Conservation (phyloP, 1,140 invertebrate genomes). For the Thrips palmi region DNA sequence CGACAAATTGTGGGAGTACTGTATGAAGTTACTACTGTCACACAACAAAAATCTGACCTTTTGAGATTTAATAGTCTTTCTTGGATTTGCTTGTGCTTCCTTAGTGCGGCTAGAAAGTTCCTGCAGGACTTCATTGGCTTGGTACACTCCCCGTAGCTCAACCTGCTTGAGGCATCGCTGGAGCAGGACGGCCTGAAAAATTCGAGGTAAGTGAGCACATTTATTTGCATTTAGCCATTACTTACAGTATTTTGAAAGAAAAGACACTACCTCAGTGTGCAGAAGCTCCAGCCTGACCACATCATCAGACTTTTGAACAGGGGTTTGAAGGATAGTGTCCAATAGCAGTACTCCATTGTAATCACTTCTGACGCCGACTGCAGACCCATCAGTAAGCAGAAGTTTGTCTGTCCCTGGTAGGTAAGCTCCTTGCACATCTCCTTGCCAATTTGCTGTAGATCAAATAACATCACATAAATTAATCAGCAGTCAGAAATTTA, state of each 20-base stretch:
- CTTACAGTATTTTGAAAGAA: slow-evolving; percentile 3
- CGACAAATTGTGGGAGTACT: slow-evolving; percentile 8
- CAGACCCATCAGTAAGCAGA: slow-evolving; percentile 59
- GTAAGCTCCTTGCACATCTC: slow-evolving; percentile 45
- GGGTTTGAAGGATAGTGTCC: slow-evolving; percentile 70
- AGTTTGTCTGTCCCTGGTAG: slow-evolving; percentile 60
- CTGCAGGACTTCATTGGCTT: slow-evolving; percentile 52
- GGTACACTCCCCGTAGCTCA: slow-evolving; percentile 52
- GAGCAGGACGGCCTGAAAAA: slow-evolving; percentile 51
- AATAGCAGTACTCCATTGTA: slow-evolving; percentile 77
- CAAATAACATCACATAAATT: slow-evolving; percentile 13
- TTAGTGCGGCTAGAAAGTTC: slow-evolving; percentile 58
- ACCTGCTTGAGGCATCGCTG: slow-evolving; percentile 54
- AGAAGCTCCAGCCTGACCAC: slow-evolving; percentile 65
- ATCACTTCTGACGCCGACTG: slow-evolving; percentile 65
- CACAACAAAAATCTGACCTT: slow-evolving; percentile 33
- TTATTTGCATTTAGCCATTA: not conserved
- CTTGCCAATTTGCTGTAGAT: slow-evolving; percentile 29
- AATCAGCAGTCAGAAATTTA: not conserved
- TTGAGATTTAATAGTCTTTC: slow-evolving; percentile 70
- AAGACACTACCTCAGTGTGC: slow-evolving; percentile 57
- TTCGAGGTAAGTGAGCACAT: not conserved
- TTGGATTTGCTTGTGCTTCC: slow-evolving; percentile 42
- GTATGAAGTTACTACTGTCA: slow-evolving; percentile 1
- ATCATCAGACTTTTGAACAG: slow-evolving; percentile 47